Base-by-base conservation (phyloP, 2,888 invertebrate species). In the Lasioglossum pauxillum region DNA sequence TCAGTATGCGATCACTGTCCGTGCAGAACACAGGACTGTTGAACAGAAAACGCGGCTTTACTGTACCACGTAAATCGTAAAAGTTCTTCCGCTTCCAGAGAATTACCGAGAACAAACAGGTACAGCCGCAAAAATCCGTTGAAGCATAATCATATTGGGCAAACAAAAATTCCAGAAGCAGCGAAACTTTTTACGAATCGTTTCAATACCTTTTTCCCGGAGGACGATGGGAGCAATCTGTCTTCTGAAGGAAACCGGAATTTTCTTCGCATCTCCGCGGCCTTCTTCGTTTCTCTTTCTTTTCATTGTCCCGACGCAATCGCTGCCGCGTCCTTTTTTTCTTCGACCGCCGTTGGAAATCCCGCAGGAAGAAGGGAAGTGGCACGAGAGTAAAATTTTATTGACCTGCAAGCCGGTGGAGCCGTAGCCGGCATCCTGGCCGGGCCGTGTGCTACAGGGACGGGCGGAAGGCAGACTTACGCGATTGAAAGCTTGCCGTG, bases 401-500 rank as follows among this genome's bases (percentile, higher is more conserved):
- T 93, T 90, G 92, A 91, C 90, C 88, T 87, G 85, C 83, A 85
- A 89, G 84, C 84, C 35, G 69, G 72, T 23, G 75, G 81, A 80
- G 44, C 31, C 53, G 46, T 46, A 46, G 46, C 46, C 53, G 44
- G 38, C 35, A 27, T 27, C 46, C 81, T 49, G 73, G n/a, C 27
- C 78, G 77, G 72, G 79, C 49, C 14, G 53, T 23, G 57, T 69
- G 71, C n/a, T 82, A 38, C 77, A 78, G 80, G 78, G 83, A 75
- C 71, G 78, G 83, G 83, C 80, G 87, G 86, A 83, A 84, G 84
- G 84, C 86, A 90, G 89, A 92, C 92, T 92, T 89, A 88, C 86
- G 90, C 94, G 92, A 94, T 94, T 94, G 94, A 94, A 94, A 94
- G 93, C 94, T 94, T 93, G 93, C 93, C 91, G 92, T 92, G 92